Percentiles rank a stretch among this genome's conserved stretches.
Evolutionary conservation across 2,113 vertebrate genomes (phyloP).

Genomic region (Limnothrissa miodon): DNA sequence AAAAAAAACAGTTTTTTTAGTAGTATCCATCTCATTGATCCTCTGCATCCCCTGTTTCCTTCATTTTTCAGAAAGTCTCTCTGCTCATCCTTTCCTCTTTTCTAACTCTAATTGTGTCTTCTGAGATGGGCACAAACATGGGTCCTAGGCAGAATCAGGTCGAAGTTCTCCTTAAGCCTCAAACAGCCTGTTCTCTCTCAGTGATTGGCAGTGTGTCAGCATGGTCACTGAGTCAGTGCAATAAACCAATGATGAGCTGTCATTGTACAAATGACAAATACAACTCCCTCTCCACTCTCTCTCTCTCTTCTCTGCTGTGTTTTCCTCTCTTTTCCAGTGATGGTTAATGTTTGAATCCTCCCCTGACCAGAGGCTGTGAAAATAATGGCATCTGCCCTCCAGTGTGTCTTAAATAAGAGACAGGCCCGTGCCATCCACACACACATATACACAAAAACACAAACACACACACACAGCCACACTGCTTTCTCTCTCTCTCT

Average conservation of each 20-base stretch:
- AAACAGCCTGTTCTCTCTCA: neutral
- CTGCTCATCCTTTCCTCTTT: neutral
- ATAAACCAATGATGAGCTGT: slow-evolving; percentile 35
- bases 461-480: too few species aligned
- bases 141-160: neutral
- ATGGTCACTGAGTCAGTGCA: neutral
- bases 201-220: slow-evolving; percentile 3
- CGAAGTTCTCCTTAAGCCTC: neutral
- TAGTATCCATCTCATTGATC: neutral
- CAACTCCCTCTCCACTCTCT: neutral
- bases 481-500: too few species aligned
- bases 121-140: neutral
- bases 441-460: too few species aligned
- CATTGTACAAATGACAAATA: slow-evolving; percentile 52
- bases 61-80: neutral
- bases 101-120: neutral
- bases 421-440: too few species aligned
- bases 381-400: neutral
- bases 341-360: neutral
- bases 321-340: neutral
- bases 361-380: neutral
- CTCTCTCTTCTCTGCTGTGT: neutral
- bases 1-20: neutral
- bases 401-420: neutral
- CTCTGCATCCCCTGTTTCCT: neutral